Conservation (phyloP, 1,140 invertebrate species). For the Delia radicum region DNA sequence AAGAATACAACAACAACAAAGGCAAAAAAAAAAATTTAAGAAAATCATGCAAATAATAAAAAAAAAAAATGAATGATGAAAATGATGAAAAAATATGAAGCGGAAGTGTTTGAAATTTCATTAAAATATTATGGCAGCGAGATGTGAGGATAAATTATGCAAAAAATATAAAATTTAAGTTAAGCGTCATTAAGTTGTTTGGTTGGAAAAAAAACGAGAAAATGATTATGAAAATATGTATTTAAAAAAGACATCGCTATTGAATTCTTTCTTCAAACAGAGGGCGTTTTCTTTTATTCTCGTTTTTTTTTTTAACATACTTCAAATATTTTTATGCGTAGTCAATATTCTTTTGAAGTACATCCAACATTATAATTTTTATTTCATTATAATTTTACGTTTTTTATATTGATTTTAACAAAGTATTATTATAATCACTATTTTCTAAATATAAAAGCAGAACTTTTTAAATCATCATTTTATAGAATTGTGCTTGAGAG, state of each 20-base stretch:
- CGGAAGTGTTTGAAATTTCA: neutral
- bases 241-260: neutral
- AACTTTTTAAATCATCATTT: too few species aligned
- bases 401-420: too few species aligned
- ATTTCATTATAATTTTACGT: too few species aligned
- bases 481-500: too few species aligned
- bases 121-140: neutral
- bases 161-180: neutral
- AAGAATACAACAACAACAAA: neutral
- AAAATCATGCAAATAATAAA: neutral
- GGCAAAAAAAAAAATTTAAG: neutral
- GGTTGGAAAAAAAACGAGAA: neutral
- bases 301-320: neutral
- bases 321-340: neutral
- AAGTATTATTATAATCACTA: too few species aligned
- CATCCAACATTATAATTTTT: neutral
- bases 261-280: neutral
- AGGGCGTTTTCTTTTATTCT: neutral
- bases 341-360: neutral
- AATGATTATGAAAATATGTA: neutral
- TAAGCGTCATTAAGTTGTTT: constrained; percentile 1
- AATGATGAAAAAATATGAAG: neutral
- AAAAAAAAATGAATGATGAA: neutral
- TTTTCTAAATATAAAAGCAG: too few species aligned
- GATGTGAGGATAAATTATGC: neutral